Percentiles rank a stretch among this genome's conserved stretches.
Evolutionary conservation across 2,888 invertebrate species (phyloP).

Genomic region (Cephonodes hylas): DNA sequence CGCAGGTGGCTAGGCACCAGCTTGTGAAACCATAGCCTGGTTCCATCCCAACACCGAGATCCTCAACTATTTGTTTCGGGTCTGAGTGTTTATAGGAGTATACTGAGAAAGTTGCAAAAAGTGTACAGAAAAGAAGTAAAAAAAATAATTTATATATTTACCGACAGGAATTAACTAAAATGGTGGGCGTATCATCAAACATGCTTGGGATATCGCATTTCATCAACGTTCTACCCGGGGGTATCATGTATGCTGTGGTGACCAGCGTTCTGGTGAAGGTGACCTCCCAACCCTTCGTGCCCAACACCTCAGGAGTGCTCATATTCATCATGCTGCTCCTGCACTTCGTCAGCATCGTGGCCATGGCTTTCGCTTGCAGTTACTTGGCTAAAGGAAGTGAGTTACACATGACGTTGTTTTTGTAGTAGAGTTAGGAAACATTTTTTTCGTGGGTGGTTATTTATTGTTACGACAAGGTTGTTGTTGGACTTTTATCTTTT

Average conservation of each 20-base stretch:
- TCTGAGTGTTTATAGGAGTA: too few species aligned
- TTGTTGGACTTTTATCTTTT: too few species aligned
- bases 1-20: too few species aligned
- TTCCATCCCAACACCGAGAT: too few species aligned
- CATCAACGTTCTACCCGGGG: constrained; percentile 24
- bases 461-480: too few species aligned
- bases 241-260: constrained; percentile 21
- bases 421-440: too few species aligned
- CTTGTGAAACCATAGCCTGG: too few species aligned
- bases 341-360: constrained; percentile 27
- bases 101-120: too few species aligned
- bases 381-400: constrained; percentile 30
- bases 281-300: constrained; percentile 23
- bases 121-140: too few species aligned
- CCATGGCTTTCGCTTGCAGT: constrained; percentile 28
- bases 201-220: constrained; percentile 27
- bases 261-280: constrained; percentile 22
- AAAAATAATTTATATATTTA: neutral
- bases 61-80: too few species aligned
- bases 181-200: constrained; percentile 28
- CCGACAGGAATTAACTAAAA: constrained; percentile 33
- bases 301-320: constrained; percentile 18
- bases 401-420: constrained; percentile 21
- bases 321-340: constrained; percentile 24
- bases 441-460: too few species aligned